Evolutionary conservation across 1,140 invertebrate species (phyloP), one percentile per base, ranked within the genome.

Genomic region (Cyclina sinensis): DNA sequence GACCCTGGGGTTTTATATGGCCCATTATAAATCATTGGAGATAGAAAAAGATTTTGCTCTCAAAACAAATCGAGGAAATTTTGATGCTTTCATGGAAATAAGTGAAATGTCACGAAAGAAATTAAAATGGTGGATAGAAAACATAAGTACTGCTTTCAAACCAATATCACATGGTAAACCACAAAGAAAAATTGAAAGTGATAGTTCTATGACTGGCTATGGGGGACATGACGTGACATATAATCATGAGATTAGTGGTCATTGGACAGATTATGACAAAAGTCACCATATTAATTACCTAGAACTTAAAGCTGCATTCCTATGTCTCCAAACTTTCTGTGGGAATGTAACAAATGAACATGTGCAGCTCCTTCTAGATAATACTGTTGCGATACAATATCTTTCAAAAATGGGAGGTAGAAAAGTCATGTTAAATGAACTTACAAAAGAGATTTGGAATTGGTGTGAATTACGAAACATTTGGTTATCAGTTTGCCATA

Each of bases 351-450:
- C 12, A 11, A 54, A 81, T 65, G 59, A 48, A 24, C 78, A 89
- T 43, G 43, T 86, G 18, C 65, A 65, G 24, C 11, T 89, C 1
- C 48, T 27, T 78, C 21, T 76, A 21, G 82, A 89, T 37, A 89
- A 89, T 35, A 27, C 48, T 4, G 51, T 74, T 4, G 88, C 88
- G 0, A 59, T 89, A 27, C 7, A 68, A 7, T 86, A 86, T n/a
- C 73, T 89, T 21, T 74, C 73, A 37, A 86, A 89, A 5, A 86
- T 86, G 62, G 88, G 88, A 24, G 88, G 88, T 21, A 43, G 76
- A 16, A 81, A 70, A 24, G 4, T 9, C 7, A 9, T 35, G 7
- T 27, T 86, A 0, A 89, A 87, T 43, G 18, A 21, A 14, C 48
- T 90, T 21, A n/a, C 78, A 0, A 62, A 46, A 57, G 39, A 80